Conservation (phyloP, 2,888 invertebrate species). For the Archips xylosteana region DNA sequence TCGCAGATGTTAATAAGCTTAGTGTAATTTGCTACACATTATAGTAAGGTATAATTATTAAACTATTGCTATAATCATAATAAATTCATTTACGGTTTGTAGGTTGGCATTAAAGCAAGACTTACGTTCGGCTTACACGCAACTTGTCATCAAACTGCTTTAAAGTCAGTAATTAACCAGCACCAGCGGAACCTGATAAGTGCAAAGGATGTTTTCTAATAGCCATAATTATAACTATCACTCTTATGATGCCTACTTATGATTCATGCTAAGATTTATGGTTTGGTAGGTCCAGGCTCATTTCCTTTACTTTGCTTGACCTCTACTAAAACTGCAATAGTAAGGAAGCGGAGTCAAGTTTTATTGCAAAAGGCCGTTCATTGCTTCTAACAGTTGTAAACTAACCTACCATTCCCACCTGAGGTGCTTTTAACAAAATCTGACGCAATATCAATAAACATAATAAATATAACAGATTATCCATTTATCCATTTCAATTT, state of each 20-base stretch:
- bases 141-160: constrained; percentile 27
- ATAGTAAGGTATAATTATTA: constrained; percentile 11
- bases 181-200: neutral
- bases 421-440: constrained; percentile 16
- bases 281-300: neutral
- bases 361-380: neutral
- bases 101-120: constrained; percentile 34
- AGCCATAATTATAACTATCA: neutral
- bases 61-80: constrained; percentile 36
- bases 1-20: constrained; percentile 30
- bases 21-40: constrained; percentile 3
- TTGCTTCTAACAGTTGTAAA: neutral
- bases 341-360: constrained; percentile 4
- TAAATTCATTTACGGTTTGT: constrained; percentile 25
- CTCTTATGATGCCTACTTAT: neutral
- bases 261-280: neutral
- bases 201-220: neutral
- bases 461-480: constrained; percentile 15
- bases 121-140: constrained; percentile 35
- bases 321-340: neutral
- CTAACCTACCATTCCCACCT: neutral
- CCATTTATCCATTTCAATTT: constrained; percentile 30
- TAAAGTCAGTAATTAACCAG: constrained; percentile 23
- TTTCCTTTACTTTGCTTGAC: constrained; percentile 4
- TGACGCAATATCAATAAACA: constrained; percentile 34